Percentiles rank a stretch among this genome's conserved stretches.
Evolutionary conservation across 2,888 invertebrate genomes (phyloP).

Genomic region (Amblyjoppa fuscipennis): DNA sequence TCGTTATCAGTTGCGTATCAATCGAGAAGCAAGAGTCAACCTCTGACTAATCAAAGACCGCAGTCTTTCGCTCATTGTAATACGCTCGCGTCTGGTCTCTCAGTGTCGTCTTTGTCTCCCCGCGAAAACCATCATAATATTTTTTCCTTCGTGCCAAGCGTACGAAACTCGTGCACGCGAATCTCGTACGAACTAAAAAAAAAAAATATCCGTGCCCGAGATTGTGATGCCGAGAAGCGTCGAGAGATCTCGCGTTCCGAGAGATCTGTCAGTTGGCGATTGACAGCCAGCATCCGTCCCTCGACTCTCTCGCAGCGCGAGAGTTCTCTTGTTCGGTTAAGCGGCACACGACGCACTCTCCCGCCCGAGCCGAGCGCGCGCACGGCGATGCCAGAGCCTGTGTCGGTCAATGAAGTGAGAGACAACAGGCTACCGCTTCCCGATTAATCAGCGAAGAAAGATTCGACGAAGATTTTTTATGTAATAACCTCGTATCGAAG

Average conservation of each 20-base stretch:
- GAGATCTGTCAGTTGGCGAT: slow-evolving; percentile 71
- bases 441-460: slow-evolving; percentile 2
- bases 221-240: background rate
- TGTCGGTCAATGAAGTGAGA: slow-evolving; percentile 47
- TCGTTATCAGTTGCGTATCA: background rate
- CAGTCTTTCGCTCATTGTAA: background rate
- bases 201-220: background rate
- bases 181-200: background rate
- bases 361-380: slow-evolving; percentile 47
- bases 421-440: slow-evolving; percentile 17
- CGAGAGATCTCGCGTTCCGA: background rate
- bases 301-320: background rate
- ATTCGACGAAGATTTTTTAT: background rate
- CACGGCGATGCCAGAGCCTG: slow-evolving; percentile 29
- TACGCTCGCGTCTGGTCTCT: background rate
- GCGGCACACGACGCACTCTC: slow-evolving; percentile 48
- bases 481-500: background rate
- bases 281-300: slow-evolving; percentile 74
- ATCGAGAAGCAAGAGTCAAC: background rate
- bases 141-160: background rate
- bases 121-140: background rate
- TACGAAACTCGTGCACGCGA: background rate
- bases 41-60: background rate
- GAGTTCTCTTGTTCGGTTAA: slow-evolving; percentile 4
- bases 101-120: background rate